Conservation (phyloP, 2,797 vertebrate genomes). For the Xyrichtys novacula region DNA sequence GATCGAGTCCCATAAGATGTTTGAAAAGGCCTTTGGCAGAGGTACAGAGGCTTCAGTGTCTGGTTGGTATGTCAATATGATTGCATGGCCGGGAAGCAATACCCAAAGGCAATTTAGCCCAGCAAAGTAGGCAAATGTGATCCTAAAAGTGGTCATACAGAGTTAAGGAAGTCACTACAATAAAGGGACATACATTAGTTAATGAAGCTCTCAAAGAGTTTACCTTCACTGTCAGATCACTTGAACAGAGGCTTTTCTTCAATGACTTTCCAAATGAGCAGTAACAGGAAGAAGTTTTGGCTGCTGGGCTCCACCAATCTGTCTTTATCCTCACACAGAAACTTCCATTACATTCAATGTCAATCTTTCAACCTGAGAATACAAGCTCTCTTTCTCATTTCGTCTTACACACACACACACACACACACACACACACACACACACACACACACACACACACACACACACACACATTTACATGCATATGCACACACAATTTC, state of each 20-base stretch:
- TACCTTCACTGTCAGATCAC: slow-evolving; percentile 36
- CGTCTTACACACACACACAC: slow-evolving; percentile 2
- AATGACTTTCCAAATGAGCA: slow-evolving; percentile 54
- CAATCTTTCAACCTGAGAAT: slow-evolving; percentile 54
- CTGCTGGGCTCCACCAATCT: slow-evolving; percentile 32
- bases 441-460: slow-evolving; percentile 33
- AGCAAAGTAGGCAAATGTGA: slow-evolving; percentile 44
- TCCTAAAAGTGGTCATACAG: slow-evolving; percentile 40
- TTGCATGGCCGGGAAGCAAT: slow-evolving; percentile 47
- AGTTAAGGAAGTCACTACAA: slow-evolving; percentile 38
- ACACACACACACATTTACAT: slow-evolving; percentile 44
- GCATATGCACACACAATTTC: slow-evolving; percentile 52
- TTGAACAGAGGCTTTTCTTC: background rate
- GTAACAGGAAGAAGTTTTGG: slow-evolving; percentile 21
- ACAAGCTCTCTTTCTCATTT: slow-evolving; percentile 41
- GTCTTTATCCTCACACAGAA: slow-evolving; percentile 56
- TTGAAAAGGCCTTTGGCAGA: slow-evolving; percentile 35
- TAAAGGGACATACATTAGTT: slow-evolving; percentile 39
- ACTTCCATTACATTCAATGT: slow-evolving; percentile 55
- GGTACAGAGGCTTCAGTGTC: slow-evolving; percentile 37
- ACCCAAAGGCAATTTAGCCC: slow-evolving; percentile 53
- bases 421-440: slow-evolving; percentile 16
- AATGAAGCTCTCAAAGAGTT: slow-evolving; percentile 52
- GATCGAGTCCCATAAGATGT: slow-evolving; percentile 48
- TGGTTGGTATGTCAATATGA: slow-evolving; percentile 41